A percentile compares a stretch with the other conserved stretches of the same genome.
phyloP scores from a whole-genome alignment of 2,113 vertebrate species.

The Smithornis capensis region DNA sequence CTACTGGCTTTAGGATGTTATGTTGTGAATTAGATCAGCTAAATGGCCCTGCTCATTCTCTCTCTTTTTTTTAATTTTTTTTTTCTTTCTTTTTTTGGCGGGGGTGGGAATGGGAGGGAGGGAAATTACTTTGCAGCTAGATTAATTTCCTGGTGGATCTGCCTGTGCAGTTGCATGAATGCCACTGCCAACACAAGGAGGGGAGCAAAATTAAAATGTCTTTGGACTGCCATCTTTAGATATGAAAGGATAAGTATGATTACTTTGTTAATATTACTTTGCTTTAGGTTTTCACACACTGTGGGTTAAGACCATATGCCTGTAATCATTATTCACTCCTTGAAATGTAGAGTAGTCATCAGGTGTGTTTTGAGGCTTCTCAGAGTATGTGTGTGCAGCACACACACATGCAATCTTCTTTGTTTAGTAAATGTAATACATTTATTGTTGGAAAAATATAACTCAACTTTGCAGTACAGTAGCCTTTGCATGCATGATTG shows the following conservation, averaged over 20 bases:
- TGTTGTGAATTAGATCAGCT: neutral
- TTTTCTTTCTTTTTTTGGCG: neutral
- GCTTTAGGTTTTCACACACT: neutral
- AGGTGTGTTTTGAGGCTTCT: neutral
- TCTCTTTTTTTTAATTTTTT: neutral
- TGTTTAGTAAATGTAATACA: neutral
- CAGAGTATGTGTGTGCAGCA: neutral
- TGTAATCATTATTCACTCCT: neutral
- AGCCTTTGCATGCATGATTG: neutral
- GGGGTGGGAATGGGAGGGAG: neutral
- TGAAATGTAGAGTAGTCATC: neutral
- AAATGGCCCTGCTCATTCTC: neutral
- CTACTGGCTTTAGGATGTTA: neutral
- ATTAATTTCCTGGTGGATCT: conserved; percentile 49
- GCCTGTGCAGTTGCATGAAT: conserved; percentile 15
- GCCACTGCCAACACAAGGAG: neutral
- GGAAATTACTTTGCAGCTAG: conserved; percentile 18
- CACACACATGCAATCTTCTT: neutral
- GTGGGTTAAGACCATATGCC: neutral
- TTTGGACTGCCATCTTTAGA: conserved; percentile 6
- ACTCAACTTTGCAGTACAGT: neutral
- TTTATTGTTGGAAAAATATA: neutral
- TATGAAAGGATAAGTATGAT: conserved; percentile 16
- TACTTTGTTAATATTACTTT: conserved; percentile 22
- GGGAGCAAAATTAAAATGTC: conserved; percentile 24